Conservation (phyloP, 2,113 vertebrate species). For the Oncorhynchus mykiss region DNA sequence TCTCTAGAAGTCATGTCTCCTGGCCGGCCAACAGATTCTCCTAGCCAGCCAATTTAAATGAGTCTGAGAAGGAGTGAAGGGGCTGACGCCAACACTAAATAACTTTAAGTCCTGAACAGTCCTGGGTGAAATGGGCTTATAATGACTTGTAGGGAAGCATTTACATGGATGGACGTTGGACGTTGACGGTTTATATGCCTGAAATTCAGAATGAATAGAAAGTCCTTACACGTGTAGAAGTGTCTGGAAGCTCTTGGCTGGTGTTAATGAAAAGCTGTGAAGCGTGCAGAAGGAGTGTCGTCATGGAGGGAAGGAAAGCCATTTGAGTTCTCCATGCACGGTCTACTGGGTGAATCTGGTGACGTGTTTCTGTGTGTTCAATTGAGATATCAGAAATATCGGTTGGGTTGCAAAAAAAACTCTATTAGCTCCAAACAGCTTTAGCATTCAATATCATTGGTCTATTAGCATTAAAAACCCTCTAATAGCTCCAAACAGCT, state of each 20-base stretch:
- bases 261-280: constrained; percentile 1
- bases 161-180: not conserved
- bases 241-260: not conserved
- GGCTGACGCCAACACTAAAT: constrained; percentile 27
- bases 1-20: constrained; percentile 5
- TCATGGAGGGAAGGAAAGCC: constrained; percentile 2
- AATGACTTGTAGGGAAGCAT: constrained; percentile 8
- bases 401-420: not conserved
- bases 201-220: constrained; percentile 1
- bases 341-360: not conserved
- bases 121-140: constrained; percentile 2
- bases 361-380: not conserved
- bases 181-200: not conserved
- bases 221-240: not conserved
- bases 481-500: no score
- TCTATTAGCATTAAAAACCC: no score
- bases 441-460: no score
- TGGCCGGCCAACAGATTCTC: not conserved
- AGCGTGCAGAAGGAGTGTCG: not conserved
- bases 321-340: no score
- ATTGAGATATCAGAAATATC: not conserved
- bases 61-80: constrained; percentile 25
- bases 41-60: constrained; percentile 14
- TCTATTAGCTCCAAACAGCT: no score
- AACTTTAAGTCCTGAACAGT: constrained; percentile 8